These are phyloP conservation scores for Corythucha ciliata DNA, from an alignment of 2,888 invertebrate genomes.

Conservation along the genomic window DNA sequence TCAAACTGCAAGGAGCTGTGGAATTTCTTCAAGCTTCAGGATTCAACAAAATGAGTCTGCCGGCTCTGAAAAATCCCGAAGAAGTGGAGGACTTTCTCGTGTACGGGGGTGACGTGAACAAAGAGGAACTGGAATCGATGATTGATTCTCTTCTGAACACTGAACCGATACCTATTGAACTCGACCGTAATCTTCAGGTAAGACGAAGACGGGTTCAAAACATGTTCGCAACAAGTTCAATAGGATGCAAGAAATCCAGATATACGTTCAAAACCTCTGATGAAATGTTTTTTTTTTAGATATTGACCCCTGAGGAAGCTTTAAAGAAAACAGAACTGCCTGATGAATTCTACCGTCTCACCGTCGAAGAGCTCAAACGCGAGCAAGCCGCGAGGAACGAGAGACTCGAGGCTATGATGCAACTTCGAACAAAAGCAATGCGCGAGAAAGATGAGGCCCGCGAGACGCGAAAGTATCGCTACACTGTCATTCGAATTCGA, in stretches of 20 bases:
- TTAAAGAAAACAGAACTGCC: constrained; percentile 61
- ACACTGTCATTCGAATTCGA: constrained; percentile 71
- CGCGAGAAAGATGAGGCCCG: constrained; percentile 77
- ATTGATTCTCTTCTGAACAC: constrained; percentile 69
- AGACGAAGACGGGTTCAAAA: too few species aligned
- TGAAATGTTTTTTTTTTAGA: too few species aligned
- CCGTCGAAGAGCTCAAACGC: constrained; percentile 71
- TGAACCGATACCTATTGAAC: constrained; percentile 69
- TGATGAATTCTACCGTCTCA: constrained; percentile 70
- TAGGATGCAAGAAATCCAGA: too few species aligned
- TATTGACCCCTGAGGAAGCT: constrained; percentile 66
- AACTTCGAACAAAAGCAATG: constrained; percentile 90
- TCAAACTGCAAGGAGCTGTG: constrained; percentile 65
- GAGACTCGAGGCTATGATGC: constrained; percentile 67
- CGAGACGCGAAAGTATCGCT: constrained; percentile 73
- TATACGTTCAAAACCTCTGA: too few species aligned
- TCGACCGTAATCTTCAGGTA: constrained; percentile 82
- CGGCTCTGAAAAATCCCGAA: constrained; percentile 50
- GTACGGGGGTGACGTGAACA: constrained; percentile 48
- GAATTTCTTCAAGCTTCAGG: constrained; percentile 78
- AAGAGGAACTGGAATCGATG: constrained; percentile 50
- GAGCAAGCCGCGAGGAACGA: constrained; percentile 65
- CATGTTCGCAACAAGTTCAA: too few species aligned
- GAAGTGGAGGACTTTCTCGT: constrained; percentile 62
- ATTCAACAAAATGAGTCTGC: constrained; percentile 54